phyloP scores from a whole-genome alignment of 2,113 vertebrate species.

The Elachura formosa region DNA sequence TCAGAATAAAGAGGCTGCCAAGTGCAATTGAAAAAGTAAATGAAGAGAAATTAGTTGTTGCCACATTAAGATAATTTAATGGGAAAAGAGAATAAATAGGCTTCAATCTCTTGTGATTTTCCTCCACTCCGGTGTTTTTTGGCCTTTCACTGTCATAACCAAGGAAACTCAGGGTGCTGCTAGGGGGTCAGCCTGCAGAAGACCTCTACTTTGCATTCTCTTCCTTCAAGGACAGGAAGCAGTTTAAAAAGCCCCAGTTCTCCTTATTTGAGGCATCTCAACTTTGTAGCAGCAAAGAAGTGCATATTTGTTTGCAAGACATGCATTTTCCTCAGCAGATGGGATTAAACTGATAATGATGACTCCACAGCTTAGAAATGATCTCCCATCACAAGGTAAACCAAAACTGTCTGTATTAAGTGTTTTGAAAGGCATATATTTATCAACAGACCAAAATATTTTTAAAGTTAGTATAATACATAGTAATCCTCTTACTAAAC shows the following conservation, averaged over 20 bases:
- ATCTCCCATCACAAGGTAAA: slow-evolving; percentile 14
- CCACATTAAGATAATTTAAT: neutral
- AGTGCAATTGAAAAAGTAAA: slow-evolving; percentile 29
- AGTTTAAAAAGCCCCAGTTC: neutral
- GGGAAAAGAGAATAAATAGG: neutral
- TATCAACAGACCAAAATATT: slow-evolving; percentile 40
- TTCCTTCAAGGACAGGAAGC: neutral
- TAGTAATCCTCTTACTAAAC: slow-evolving; percentile 34
- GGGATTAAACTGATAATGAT: slow-evolving; percentile 44
- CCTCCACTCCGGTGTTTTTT: neutral
- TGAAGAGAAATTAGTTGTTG: neutral
- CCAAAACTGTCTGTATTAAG: neutral
- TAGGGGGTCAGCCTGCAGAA: neutral
- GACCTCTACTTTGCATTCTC: neutral
- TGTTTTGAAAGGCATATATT: slow-evolving; percentile 19
- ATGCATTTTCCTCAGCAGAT: slow-evolving; percentile 10
- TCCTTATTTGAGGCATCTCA: neutral
- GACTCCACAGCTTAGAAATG: neutral
- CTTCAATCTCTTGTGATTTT: neutral
- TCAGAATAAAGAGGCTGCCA: slow-evolving; percentile 20
- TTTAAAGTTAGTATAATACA: slow-evolving; percentile 29
- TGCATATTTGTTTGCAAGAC: neutral
- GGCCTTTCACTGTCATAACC: neutral
- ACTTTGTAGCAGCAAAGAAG: neutral
- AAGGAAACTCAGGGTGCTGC: neutral